Conservation (phyloP, 2,797 vertebrate genomes). For the Leucoraja ocellata region DNA sequence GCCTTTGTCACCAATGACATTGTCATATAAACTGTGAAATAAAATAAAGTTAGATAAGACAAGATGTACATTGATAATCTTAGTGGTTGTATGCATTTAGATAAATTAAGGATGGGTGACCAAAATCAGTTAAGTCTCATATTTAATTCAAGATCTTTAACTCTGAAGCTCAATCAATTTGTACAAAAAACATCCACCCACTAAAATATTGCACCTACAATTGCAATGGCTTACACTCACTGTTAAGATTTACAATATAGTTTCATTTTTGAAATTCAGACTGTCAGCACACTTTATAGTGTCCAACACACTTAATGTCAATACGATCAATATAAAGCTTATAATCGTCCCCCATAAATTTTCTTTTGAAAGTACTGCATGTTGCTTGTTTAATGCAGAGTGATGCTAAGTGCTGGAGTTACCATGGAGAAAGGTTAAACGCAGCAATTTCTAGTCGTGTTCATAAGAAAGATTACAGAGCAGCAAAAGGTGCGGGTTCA, state of each 20-base stretch:
- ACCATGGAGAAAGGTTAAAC: neutral
- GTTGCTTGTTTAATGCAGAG: neutral
- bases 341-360: neutral
- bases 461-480: neutral
- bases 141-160: neutral
- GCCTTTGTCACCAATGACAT: conserved; percentile 75
- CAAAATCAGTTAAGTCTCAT: neutral
- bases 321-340: neutral
- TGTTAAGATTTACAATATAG: neutral
- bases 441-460: neutral
- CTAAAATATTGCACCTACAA: neutral
- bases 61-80: neutral
- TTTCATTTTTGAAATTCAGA: neutral
- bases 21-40: conserved; percentile 75
- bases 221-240: neutral
- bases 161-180: neutral
- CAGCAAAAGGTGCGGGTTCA: neutral
- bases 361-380: neutral
- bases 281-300: neutral
- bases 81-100: neutral
- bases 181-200: neutral
- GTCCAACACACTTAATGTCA: neutral
- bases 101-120: neutral
- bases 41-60: conserved; percentile 40
- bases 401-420: neutral